Conservation (phyloP, 2,113 vertebrate species). For the Nannospalax galili region DNA sequence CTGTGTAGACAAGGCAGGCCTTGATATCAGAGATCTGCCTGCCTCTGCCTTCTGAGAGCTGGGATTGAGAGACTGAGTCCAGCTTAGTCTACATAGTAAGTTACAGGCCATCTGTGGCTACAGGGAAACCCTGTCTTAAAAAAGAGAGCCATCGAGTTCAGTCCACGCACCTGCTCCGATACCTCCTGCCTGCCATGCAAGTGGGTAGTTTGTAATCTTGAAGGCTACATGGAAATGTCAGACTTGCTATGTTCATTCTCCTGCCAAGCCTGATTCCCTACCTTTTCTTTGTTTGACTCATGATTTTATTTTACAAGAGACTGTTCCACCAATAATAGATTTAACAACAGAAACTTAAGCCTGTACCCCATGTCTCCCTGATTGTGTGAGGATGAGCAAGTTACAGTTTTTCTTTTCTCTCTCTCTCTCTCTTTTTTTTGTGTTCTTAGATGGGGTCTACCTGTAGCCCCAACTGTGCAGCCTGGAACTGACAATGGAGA, state of each 20-base stretch:
- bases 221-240: rapidly evolving
- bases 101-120: no score
- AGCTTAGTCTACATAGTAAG: no score
- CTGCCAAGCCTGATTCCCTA: background rate
- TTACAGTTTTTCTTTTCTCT: no score
- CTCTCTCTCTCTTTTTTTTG: no score
- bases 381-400: background rate
- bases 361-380: background rate
- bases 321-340: background rate
- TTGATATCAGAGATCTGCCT: no score
- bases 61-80: background rate
- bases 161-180: background rate
- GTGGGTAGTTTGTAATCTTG: background rate
- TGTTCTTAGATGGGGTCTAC: no score
- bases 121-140: background rate
- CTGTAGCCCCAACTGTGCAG: no score
- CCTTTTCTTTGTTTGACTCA: background rate
- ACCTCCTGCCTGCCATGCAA: background rate
- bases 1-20: no score
- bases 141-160: background rate
- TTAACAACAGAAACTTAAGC: background rate
- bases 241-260: no score
- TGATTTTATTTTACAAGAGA: background rate
- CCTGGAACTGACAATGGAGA: no score
- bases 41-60: background rate